Base-by-base conservation (phyloP, 2,113 vertebrate genomes). In the Myotis davidii region DNA sequence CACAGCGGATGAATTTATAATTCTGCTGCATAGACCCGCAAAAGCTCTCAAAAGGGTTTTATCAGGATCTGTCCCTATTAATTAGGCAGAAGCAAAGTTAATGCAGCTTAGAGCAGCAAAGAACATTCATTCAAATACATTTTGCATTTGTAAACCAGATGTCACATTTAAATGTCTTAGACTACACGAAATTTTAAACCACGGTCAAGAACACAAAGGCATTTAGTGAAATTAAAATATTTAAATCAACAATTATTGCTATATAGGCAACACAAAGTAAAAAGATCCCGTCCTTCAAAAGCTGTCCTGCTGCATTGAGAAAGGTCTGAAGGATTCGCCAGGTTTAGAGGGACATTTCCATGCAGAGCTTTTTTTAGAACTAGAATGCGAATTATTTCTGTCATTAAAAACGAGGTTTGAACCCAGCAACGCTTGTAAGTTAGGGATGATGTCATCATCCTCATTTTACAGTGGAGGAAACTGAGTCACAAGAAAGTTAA, bases 21-120 rank as follows among this genome's bases (percentile, higher is more conserved):
- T 74, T 90, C 34, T 56, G 76, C 54, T 21, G 20, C 11, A n/a
- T 48, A 27, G 39, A 56, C 67, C 42, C 29, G 14, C 9, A 86
- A 82, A n/a, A 74, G 8, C 13, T 65, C 87, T 9, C 13, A 23
- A 74, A 69, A 78, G 42, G 3, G 1, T 20, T 95, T 89, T 82
- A 74, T 84, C 61, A 69, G 39, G 11, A 65, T 84, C 61, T 87
- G 74, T 69, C 45, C 10, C 2, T 59, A 78, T 65, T 83, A 89
- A 90, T 82, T 94, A 81, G 50, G 54, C 48, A 94, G 81, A 93
- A 88, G 70, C 32, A 94, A 84, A 93, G 50, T 82, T 37, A 85
- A 34, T 56, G 34, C 11, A 78, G 54, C 17, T 89, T 65, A 61
- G 29, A 86, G 48, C 3, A 91, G 20, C 76, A 78, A 83, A 81